These are phyloP conservation scores for Odontocolon sp. DNA, from an alignment of 2,888 invertebrate species.

Conservation along the genomic window DNA sequence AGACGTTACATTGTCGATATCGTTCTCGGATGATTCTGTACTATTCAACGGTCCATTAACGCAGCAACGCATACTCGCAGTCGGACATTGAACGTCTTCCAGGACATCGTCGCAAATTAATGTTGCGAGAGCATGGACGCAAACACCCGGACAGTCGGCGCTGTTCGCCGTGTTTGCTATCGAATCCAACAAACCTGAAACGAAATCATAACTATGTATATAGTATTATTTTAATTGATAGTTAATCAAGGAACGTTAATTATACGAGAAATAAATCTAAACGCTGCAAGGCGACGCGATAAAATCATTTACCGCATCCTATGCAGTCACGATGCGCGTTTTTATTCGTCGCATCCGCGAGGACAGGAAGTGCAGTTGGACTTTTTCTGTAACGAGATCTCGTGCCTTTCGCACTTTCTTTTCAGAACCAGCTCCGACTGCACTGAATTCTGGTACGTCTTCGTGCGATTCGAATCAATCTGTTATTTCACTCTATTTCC, in stretches of 20 bases:
- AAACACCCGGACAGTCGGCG: conserved; percentile 94
- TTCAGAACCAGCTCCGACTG: conserved; percentile 15
- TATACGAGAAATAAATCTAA: not conserved
- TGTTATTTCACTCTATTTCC: not conserved
- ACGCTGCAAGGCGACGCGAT: not conserved
- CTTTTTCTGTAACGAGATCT: conserved; percentile 49
- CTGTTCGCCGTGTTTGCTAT: conserved; percentile 92
- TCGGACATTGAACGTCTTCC: conserved; percentile 91
- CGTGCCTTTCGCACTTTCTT: conserved; percentile 56
- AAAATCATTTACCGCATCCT: not conserved
- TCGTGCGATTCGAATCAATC: not conserved
- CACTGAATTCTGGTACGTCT: not conserved
- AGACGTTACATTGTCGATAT: conserved; percentile 63
- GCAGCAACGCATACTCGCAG: conserved; percentile 92
- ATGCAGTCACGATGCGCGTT: conserved; percentile 18
- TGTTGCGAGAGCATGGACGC: conserved; percentile 92
- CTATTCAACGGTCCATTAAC: conserved; percentile 87
- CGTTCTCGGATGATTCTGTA: conserved; percentile 72
- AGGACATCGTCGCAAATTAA: conserved; percentile 93
- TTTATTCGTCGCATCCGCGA: conserved; percentile 38
- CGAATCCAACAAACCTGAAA: conserved; percentile 90
- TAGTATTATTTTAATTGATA: not conserved
- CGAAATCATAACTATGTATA: not conserved
- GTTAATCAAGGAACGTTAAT: not conserved
- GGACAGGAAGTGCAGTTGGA: conserved; percentile 49